Conservation (phyloP, 2,888 invertebrate genomes). For the Nycteola revayana region DNA sequence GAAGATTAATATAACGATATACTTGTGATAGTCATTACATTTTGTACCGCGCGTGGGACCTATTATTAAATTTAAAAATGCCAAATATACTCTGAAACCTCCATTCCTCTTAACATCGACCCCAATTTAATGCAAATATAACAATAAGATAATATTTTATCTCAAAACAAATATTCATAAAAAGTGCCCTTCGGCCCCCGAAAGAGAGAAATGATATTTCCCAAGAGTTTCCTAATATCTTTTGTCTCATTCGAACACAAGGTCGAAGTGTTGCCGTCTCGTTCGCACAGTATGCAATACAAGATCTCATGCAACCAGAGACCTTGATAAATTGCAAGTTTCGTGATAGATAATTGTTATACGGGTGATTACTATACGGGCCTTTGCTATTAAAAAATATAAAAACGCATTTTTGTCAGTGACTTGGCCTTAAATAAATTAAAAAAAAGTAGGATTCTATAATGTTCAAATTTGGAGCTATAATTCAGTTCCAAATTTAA, state of each 20-base stretch:
- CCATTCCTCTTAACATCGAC: constrained; percentile 54
- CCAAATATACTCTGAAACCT: constrained; percentile 16
- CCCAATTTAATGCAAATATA: constrained; percentile 59
- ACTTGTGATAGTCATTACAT: no score
- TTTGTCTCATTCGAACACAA: constrained; percentile 65
- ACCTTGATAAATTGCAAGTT: constrained; percentile 80
- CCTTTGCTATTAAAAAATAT: constrained; percentile 47
- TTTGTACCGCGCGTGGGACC: constrained; percentile 14
- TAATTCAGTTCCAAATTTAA: constrained; percentile 3
- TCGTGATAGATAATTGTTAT: constrained; percentile 79
- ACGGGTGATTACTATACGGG: constrained; percentile 71
- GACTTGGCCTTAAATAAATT: constrained; percentile 2
- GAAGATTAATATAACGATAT: no score
- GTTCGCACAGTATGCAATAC: constrained; percentile 74
- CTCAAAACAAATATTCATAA: constrained; percentile 60
- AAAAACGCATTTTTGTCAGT: constrained; percentile 9
- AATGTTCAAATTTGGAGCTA: constrained; percentile 5
- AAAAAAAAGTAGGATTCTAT: no score
- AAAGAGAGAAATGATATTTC: constrained; percentile 79
- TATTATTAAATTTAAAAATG: constrained; percentile 23
- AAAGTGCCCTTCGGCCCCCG: constrained; percentile 75
- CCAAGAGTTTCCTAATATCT: constrained; percentile 76
- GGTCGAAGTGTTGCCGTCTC: constrained; percentile 59
- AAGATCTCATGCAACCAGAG: constrained; percentile 77
- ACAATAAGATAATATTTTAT: constrained; percentile 42